Evolutionary conservation across 2,888 invertebrate species (phyloP), one percentile per base, ranked within the genome.

Genomic region (Liodrosophila aerea): DNA sequence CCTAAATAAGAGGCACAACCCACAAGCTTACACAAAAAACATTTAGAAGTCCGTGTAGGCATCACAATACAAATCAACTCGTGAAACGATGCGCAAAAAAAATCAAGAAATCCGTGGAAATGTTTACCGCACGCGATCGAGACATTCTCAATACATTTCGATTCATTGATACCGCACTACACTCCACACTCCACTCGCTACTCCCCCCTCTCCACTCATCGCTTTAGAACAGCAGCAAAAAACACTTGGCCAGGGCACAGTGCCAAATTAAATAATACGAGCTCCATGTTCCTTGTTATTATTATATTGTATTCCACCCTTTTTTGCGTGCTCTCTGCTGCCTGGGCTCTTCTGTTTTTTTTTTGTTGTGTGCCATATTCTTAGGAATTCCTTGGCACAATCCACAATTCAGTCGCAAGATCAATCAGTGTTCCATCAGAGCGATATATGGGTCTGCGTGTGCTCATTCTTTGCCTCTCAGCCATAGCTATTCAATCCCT

Each of bases 251-350:
- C 11, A 33, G 33, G 59, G 60, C 71, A 60, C 76, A 75, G 81
- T 78, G 73, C 76, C 74, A 82, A 83, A 82, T 82, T 83, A 82
- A 82, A 85, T 85, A 84, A 82, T 83, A 76, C 64, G 73, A 76
- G 52, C 54, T 61, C 54, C 50, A 60, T 73, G 73, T 62, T 82
- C 64, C 64, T 80, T 80, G 59, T 80, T 75, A 80, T 80, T 80
- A 85, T 80, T 78, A 82, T 82, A 77, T 77, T 74, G 83, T 80
- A 82, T 80, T 78, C 83, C 83, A 82, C 65, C 83, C 85, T 80
- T 80, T 85, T 72, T 44, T 74, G 64, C 71, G 81, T 80, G 59
- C 56, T 66, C n/a, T 16, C 16, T 16, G 16, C 52, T 61, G 68
- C 63, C 59, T 67, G 63, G 82, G 37, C n/a, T n/a, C n/a, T n/a